Evolutionary conservation across 2,888 invertebrate species (phyloP).

Genomic region (Marronus borbonicus): DNA sequence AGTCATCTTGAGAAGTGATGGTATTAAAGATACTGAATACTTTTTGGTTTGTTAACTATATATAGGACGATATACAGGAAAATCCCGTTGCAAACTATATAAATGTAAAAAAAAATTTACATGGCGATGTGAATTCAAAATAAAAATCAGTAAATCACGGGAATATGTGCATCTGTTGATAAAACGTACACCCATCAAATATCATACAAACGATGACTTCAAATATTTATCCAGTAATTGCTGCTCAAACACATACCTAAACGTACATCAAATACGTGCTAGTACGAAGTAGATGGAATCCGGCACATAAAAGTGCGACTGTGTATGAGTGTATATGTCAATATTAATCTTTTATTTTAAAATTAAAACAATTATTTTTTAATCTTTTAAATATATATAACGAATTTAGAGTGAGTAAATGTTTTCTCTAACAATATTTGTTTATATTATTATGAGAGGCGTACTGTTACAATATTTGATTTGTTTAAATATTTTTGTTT

Average conservation of each 20-base stretch:
- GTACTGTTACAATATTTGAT: constrained; percentile 47
- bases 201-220: constrained; percentile 45
- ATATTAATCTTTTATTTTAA: constrained; percentile 52
- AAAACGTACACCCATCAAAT: constrained; percentile 40
- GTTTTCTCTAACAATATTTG: constrained; percentile 52
- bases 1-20: no score
- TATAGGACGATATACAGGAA: no score
- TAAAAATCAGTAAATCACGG: constrained; percentile 4
- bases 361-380: constrained; percentile 52
- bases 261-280: constrained; percentile 43
- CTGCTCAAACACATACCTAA: constrained; percentile 45
- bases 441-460: constrained; percentile 50
- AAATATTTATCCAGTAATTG: constrained; percentile 51
- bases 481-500: constrained; percentile 50
- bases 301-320: neutral
- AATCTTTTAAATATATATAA: constrained; percentile 52
- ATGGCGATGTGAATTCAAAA: neutral
- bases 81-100: no score
- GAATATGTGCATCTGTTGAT: constrained; percentile 17
- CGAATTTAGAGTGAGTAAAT: constrained; percentile 48
- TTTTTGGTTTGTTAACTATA: no score
- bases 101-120: neutral
- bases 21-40: no score
- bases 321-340: constrained; percentile 39
- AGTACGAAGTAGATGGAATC: constrained; percentile 1